A percentile compares a stretch with the other conserved stretches of the same genome.
Conservation (phyloP, 1,140 invertebrate species). For the Drosophila miranda region DNA sequence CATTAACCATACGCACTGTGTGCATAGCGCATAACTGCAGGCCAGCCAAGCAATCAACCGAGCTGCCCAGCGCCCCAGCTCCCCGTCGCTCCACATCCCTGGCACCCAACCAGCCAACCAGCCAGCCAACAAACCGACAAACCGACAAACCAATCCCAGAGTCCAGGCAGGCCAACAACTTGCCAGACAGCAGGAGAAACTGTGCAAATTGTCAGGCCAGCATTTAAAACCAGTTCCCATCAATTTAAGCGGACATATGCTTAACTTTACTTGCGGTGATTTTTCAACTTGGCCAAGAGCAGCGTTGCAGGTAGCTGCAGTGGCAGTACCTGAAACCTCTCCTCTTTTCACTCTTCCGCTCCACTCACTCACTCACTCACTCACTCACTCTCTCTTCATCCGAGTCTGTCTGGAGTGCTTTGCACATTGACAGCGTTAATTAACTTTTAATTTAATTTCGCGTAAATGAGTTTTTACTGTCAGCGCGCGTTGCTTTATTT, state of each 20-base stretch:
- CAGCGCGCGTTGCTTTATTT: constrained; percentile 68
- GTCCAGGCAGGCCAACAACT: constrained; percentile 3
- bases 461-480: constrained; percentile 80
- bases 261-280: constrained; percentile 77
- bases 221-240: constrained; percentile 78
- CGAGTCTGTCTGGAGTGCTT: constrained; percentile 60
- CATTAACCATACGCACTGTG: constrained; percentile 76
- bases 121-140: constrained; percentile 29
- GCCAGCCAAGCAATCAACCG: constrained; percentile 42
- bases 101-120: constrained; percentile 14
- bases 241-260: constrained; percentile 75
- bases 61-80: constrained; percentile 10
- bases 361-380: too few relatives aligned
- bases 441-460: constrained; percentile 81
- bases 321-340: constrained; percentile 10
- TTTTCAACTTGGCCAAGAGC: constrained; percentile 65
- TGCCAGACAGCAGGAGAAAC: constrained; percentile 12
- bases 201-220: constrained; percentile 67
- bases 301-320: constrained; percentile 52
- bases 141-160: constrained; percentile 51
- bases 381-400: too few relatives aligned
- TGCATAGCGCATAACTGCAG: constrained; percentile 59
- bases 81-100: constrained; percentile 3
- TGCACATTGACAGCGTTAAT: constrained; percentile 81
- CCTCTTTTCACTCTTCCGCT: too few relatives aligned